Percentiles rank a stretch among this genome's conserved stretches.
Conservation (phyloP, 2,888 invertebrate species). For the Clostera curtula region DNA sequence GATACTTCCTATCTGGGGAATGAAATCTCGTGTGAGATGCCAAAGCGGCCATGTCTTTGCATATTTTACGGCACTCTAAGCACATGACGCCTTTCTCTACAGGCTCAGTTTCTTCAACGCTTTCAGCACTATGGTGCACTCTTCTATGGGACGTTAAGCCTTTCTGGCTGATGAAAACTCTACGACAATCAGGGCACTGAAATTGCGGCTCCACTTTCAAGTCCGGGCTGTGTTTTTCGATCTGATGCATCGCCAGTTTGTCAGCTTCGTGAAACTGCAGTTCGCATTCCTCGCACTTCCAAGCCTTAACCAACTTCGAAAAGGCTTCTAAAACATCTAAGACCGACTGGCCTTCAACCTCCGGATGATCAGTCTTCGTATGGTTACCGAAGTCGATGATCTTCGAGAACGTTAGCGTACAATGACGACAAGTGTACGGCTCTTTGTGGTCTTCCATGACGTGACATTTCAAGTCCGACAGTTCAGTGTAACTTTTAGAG, state of each 20-base stretch:
- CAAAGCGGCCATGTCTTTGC: constrained; percentile 52
- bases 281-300: constrained; percentile 67
- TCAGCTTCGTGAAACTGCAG: constrained; percentile 61
- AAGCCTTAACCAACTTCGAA: constrained; percentile 56
- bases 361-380: constrained; percentile 52
- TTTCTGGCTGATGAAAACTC: constrained; percentile 58
- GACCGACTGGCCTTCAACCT: constrained; percentile 54
- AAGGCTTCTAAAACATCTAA: constrained; percentile 60
- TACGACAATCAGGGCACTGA: constrained; percentile 56
- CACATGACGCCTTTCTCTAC: constrained; percentile 53
- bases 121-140: constrained; percentile 49
- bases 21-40: constrained; percentile 60
- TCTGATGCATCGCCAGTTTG: constrained; percentile 56
- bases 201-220: constrained; percentile 46
- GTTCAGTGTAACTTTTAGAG: constrained; percentile 40
- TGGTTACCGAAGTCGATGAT: constrained; percentile 59
- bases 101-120: constrained; percentile 34
- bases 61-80: constrained; percentile 60
- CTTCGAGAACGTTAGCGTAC: constrained; percentile 48
- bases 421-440: constrained; percentile 52
- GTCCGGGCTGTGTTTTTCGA: constrained; percentile 54
- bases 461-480: constrained; percentile 55
- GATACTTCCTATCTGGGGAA: constrained; percentile 54
- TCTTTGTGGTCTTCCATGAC: constrained; percentile 59
- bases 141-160: constrained; percentile 56